Evolutionary conservation across 2,888 invertebrate genomes (phyloP).

Genomic region (Muschampia plurimacula): DNA sequence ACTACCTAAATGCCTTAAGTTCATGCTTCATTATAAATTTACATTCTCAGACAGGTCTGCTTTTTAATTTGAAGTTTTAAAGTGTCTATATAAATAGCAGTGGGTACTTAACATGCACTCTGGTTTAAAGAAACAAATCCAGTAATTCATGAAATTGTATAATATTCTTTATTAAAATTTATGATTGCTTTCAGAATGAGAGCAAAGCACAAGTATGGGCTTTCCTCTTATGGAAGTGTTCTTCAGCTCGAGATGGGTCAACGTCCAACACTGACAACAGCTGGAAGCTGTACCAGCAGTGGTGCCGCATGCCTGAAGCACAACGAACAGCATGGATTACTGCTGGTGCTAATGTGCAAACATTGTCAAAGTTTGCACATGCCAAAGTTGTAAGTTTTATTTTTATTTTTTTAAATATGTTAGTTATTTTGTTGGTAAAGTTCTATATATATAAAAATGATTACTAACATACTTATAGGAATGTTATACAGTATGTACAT

Average conservation of each 20-base stretch:
- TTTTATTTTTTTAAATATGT: not conserved
- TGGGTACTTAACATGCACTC: too few relatives aligned
- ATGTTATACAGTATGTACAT: not conserved
- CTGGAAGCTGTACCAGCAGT: slow-evolving; percentile 93
- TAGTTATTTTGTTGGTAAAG: too few relatives aligned
- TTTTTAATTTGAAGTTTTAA: too few relatives aligned
- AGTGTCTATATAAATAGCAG: too few relatives aligned
- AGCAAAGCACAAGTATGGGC: slow-evolving; percentile 95
- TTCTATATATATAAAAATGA: too few relatives aligned
- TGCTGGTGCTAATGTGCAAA: slow-evolving; percentile 91
- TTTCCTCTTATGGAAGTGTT: slow-evolving; percentile 92
- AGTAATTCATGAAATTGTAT: not conserved
- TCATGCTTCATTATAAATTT: too few relatives aligned
- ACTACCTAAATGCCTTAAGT: too few relatives aligned
- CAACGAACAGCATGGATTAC: slow-evolving; percentile 92
- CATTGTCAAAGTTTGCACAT: slow-evolving; percentile 88
- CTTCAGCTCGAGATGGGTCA: slow-evolving; percentile 74
- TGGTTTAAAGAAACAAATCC: too few relatives aligned
- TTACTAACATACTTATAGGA: too few relatives aligned
- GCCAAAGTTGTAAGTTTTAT: slow-evolving; percentile 88
- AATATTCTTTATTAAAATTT: not conserved
- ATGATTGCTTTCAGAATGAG: slow-evolving; percentile 84
- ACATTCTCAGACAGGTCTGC: too few relatives aligned
- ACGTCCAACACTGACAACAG: slow-evolving; percentile 86
- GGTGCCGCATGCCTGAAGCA: slow-evolving; percentile 92